Evolutionary conservation across 1,140 invertebrate species (phyloP), one percentile per base, ranked within the genome.

Genomic region (Cataglyphis hispanica): DNA sequence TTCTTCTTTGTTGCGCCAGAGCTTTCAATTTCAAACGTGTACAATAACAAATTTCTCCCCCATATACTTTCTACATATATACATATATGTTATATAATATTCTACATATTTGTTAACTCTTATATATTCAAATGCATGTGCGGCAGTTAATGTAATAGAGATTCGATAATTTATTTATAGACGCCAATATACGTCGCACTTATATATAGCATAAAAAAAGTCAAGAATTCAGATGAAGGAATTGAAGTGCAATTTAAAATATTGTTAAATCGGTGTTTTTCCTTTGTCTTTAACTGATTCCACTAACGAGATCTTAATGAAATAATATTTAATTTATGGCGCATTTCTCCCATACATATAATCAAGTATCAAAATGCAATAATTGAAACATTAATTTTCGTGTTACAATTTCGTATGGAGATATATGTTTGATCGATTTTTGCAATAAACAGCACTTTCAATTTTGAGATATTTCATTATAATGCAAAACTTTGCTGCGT

Each of bases 201-300:
- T 25, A 58, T 37, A 53, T 80, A 80, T 27, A 78, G 16, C 4
- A 37, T 50, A 56, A 19, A n/a, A n/a, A n/a, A n/a, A 43, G 53
- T n/a, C 7, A 80, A 19, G n/a, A 78, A 43, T 50, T 56, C 19
- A 67, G 43, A 34, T 66, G 19, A 53, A 67, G 76, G 63, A 80
- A 80, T 80, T 80, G 63, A 80, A 80, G 43, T 22, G 46, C 76
- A 56, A 80, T 80, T 80, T 80, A 13, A 80, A 69, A 27, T 25
- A 56, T 80, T 25, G 63, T 31, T 56, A 58, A 4, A 67, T 34
- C 74, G 3, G 4, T 3, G 7, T 67, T 66, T 1, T 16, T 3
- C 8, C 31, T 37, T 56, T 10, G 43, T 56, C n/a, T 8, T 37
- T 16, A 56, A 25, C 34, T 13, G 46, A 67, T 37, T 50, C 25